Percentiles rank a stretch among this genome's conserved stretches.
Evolutionary conservation across 2,113 vertebrate genomes (phyloP).

Genomic region (Pelvicachromis taeniatus): DNA sequence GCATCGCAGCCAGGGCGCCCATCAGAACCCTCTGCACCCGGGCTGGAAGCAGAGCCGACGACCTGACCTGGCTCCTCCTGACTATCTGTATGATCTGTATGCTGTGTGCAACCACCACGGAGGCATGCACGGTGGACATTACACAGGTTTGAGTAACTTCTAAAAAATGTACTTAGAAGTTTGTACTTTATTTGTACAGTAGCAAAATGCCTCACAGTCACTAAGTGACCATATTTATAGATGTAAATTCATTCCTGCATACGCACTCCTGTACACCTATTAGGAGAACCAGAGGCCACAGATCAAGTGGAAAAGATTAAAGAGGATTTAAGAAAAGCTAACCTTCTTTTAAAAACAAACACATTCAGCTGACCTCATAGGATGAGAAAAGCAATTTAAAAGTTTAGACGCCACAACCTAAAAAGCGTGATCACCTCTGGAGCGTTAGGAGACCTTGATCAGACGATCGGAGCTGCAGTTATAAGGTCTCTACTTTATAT

Average conservation of each 20-base stretch:
- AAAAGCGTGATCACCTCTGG: neutral
- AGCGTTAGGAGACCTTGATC: neutral
- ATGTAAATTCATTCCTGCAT: neutral
- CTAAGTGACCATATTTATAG: neutral
- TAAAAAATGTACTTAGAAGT: neutral
- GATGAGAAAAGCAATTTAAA: neutral
- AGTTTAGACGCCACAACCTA: neutral
- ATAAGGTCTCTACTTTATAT: neutral
- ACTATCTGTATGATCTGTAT: constrained; percentile 89
- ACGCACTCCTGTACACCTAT: neutral
- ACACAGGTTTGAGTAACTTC: constrained; percentile 81
- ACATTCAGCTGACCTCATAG: neutral
- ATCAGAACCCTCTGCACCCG: constrained; percentile 17
- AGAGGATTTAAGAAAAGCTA: neutral
- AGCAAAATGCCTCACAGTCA: neutral
- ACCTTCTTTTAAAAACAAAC: neutral
- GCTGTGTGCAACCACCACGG: constrained; percentile 97
- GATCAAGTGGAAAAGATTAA: neutral
- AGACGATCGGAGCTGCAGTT: neutral
- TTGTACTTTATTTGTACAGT: neutral
- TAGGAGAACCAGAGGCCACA: neutral
- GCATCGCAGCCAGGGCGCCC: constrained; percentile 65
- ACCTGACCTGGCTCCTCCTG: constrained; percentile 54
- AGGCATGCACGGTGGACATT: constrained; percentile 94
- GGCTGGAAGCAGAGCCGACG: constrained; percentile 65